phyloP scores from a whole-genome alignment of 2,113 vertebrate species.

The Sphyrna mokarran region DNA sequence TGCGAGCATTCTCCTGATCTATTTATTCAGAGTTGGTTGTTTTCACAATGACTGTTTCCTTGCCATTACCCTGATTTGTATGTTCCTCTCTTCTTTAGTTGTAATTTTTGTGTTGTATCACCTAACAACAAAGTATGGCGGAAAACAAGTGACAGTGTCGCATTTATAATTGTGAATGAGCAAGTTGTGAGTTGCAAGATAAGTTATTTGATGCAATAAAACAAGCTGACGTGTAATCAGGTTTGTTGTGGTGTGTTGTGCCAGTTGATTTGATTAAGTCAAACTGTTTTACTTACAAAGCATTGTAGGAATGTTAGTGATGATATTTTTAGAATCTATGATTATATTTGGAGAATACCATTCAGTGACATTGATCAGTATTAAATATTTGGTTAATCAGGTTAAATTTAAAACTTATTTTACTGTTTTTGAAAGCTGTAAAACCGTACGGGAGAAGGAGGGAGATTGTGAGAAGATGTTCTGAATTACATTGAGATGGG shows the following conservation, averaged over 20 bases:
- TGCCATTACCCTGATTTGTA: neutral
- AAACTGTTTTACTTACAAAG: neutral
- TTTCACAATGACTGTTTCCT: neutral
- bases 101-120: neutral
- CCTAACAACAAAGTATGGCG: neutral
- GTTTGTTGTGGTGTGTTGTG: neutral
- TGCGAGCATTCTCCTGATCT: no score
- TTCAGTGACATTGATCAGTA: neutral
- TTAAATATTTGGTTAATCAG: neutral
- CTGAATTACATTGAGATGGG: neutral
- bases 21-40: neutral
- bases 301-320: neutral
- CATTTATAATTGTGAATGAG: neutral
- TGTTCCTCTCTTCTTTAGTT: neutral
- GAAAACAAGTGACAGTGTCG: neutral
- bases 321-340: neutral
- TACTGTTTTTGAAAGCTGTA: neutral
- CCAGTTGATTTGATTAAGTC: neutral
- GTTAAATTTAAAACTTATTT: neutral
- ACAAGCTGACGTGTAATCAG: neutral
- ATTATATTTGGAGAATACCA: neutral
- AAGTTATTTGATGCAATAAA: neutral
- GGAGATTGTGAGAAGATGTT: neutral
- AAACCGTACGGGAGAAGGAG: no score
- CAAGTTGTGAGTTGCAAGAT: neutral